Base-by-base conservation (phyloP, 2,797 vertebrate genomes). In the Sylvilagus floridanus region DNA sequence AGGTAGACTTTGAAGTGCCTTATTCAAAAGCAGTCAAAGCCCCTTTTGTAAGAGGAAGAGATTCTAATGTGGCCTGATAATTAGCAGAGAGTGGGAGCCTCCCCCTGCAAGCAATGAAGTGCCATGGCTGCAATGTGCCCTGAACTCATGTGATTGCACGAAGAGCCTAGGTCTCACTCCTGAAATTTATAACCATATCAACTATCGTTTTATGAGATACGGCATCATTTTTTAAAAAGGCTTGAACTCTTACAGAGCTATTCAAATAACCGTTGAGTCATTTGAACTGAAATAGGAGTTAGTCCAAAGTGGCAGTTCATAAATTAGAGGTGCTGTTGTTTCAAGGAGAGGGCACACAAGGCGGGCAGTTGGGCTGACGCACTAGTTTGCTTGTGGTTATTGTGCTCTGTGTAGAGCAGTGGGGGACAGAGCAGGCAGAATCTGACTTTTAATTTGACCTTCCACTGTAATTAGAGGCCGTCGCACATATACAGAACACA, bases 201-300 rank as follows among this genome's bases (percentile, higher is more conserved):
- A 75, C 93, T 83, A 50, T 82, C 52, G 35, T 77, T 95, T 96
- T 92, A 96, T 96, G 92, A 95, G 88, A 93, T 89, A 68, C 4
- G 0, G 17, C 76, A 79, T 96, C 92, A 95, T 96, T 96, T 97
- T 97, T 97, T 69, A 83, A 91, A 96, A 96, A 97, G 88, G 65
- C 47, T 85, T 90, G 81, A 88, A 78, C 92, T 66, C 94, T 96
- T 78, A 84, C 62, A 96, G 85, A 96, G 96, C 90, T 96, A 95
- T 96, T 97, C 92, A 96, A 97, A 96, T 96, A 96, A 87, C 90
- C n/a, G 1, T 89, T 86, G 93, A 96, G 75, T 86, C 88, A 97
- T 96, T 95, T 94, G 92, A 90, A 75, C 90, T 93, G 97, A 96
- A 97, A 97, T 82, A 94, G 37, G 85, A 96, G 92, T 96, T 88